A percentile compares a stretch with the other conserved stretches of the same genome.
These are phyloP conservation scores for Temnothorax rugatulus DNA, from an alignment of 2,888 invertebrate species.

Conservation along the genomic window DNA sequence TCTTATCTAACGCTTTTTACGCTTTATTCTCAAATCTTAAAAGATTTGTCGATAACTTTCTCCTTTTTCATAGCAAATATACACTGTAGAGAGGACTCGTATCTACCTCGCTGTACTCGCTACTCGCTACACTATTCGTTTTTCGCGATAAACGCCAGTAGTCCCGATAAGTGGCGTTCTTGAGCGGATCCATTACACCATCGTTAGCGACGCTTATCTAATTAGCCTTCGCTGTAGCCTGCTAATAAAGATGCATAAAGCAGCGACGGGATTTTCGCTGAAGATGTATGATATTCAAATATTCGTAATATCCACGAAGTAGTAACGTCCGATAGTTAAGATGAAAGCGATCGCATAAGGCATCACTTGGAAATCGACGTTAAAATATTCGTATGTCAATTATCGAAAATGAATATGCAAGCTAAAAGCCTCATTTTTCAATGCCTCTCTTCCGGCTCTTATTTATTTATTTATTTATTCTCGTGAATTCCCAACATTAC, in stretches of 20 bases:
- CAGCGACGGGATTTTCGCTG: constrained; percentile 22
- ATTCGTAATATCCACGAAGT: constrained; percentile 29
- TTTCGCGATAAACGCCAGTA: constrained; percentile 29
- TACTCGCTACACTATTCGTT: constrained; percentile 9
- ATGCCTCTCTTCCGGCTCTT: constrained; percentile 76
- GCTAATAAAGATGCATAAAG: constrained; percentile 53
- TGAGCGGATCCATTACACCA: constrained; percentile 37
- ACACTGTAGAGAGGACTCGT: background rate
- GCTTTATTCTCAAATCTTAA: background rate
- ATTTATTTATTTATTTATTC: constrained; percentile 32
- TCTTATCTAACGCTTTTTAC: background rate
- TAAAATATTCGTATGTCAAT: constrained; percentile 81
- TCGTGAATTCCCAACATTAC: background rate
- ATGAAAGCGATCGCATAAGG: constrained; percentile 70
- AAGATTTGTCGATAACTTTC: background rate
- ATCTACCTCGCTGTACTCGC: background rate
- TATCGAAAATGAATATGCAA: constrained; percentile 81
- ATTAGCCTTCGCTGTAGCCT: constrained; percentile 46
- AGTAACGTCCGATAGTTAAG: constrained; percentile 67
- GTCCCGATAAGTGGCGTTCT: constrained; percentile 33
- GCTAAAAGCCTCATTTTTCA: constrained; percentile 80
- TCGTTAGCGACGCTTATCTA: constrained; percentile 53
- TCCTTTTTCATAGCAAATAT: background rate
- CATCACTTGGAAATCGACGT: constrained; percentile 24
- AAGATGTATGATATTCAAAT: constrained; percentile 20